Conservation (phyloP, 2,113 vertebrate species). For the Archilochus colubris region DNA sequence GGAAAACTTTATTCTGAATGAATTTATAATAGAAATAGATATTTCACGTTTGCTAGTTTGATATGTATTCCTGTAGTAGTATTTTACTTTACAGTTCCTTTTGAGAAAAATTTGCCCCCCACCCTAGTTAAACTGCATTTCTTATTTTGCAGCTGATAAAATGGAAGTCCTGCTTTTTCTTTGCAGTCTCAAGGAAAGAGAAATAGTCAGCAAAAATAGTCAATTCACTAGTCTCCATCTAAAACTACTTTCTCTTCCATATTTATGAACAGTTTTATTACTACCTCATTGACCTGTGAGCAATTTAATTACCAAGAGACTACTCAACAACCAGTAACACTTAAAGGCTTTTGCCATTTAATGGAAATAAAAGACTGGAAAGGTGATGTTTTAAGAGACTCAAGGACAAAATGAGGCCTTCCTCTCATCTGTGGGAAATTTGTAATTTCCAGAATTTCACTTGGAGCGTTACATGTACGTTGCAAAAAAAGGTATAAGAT, state of each 20-base stretch:
- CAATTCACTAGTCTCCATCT: neutral
- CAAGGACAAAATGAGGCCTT: neutral
- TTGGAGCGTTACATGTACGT: accelerated
- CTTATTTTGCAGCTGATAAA: neutral
- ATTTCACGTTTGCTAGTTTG: neutral
- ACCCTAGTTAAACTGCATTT: neutral
- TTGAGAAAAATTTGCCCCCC: neutral
- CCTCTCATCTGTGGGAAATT: neutral
- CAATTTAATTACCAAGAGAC: constrained; percentile 33
- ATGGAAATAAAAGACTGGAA: neutral
- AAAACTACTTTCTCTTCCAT: neutral
- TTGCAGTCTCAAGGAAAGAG: neutral
- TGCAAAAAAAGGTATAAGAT: neutral
- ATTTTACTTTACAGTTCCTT: neutral
- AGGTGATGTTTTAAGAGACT: neutral
- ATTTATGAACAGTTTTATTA: constrained; percentile 21
- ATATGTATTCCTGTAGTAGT: neutral
- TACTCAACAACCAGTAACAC: constrained; percentile 13
- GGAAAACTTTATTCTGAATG: neutral
- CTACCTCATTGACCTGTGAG: neutral
- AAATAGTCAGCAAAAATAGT: neutral
- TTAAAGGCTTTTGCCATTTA: neutral
- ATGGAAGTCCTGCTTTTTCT: neutral
- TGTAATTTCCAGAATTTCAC: neutral
- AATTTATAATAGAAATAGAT: neutral